Evolutionary conservation across 2,797 vertebrate genomes (phyloP).

Genomic region (Peromyscus eremicus): DNA sequence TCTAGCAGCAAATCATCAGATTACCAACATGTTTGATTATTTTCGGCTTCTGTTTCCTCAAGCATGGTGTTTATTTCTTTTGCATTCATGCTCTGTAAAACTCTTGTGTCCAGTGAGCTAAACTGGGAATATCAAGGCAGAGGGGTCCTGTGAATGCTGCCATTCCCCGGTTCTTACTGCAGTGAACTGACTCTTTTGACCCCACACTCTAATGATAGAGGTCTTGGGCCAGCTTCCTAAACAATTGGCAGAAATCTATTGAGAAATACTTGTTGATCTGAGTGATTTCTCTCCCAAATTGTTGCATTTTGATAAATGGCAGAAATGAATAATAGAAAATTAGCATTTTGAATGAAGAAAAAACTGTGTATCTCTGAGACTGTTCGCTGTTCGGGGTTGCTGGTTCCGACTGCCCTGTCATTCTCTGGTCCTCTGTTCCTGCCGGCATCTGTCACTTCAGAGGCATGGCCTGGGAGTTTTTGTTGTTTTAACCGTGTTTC

Average conservation of each 20-base stretch:
- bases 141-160: neutral
- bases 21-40: conserved; percentile 80
- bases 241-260: conserved; percentile 76
- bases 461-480: conserved; percentile 51
- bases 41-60: conserved; percentile 83
- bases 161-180: neutral
- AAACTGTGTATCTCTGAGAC: conserved; percentile 57
- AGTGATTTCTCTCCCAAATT: conserved; percentile 77
- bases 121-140: neutral
- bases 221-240: conserved; percentile 54
- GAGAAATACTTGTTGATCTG: conserved; percentile 79
- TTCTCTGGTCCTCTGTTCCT: conserved; percentile 61
- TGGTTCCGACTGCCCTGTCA: conserved; percentile 70
- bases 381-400: conserved; percentile 80
- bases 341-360: conserved; percentile 80
- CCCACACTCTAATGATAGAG: neutral
- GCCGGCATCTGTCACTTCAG: conserved; percentile 73
- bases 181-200: neutral
- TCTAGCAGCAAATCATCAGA: conserved; percentile 83
- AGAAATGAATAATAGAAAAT: conserved; percentile 84
- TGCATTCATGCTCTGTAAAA: conserved; percentile 57
- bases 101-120: conserved; percentile 12
- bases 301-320: conserved; percentile 85
- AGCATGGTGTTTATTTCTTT: conserved; percentile 76
- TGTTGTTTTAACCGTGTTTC: neutral